Percentiles rank a stretch among this genome's conserved stretches.
Conservation (phyloP, 2,113 vertebrate species). For the Regulus satrapa region DNA sequence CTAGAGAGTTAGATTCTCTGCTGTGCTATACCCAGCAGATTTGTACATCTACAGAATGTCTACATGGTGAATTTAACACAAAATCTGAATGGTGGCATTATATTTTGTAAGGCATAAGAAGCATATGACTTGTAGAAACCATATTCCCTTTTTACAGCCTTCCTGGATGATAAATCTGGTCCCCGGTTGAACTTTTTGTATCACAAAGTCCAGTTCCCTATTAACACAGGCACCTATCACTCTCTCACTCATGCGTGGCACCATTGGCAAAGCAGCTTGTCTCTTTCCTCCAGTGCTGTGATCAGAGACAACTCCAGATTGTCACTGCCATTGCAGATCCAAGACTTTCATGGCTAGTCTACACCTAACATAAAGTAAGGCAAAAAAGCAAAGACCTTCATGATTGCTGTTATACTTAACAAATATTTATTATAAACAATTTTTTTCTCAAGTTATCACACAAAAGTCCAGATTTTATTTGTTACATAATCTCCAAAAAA, state of each 20-base stretch:
- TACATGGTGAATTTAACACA: not conserved
- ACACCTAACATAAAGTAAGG: not conserved
- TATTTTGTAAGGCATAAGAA: not conserved
- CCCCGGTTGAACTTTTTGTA: rapidly evolving
- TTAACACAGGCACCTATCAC: not conserved
- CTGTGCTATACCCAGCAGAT: not conserved
- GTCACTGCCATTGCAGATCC: not conserved
- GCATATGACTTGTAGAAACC: not conserved
- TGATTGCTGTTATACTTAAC: too few species aligned
- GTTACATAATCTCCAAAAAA: not conserved
- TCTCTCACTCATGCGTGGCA: not conserved
- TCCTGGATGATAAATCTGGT: not conserved
- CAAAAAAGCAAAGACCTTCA: not conserved
- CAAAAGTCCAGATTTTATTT: not conserved
- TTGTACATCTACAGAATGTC: not conserved
- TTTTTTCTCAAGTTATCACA: rapidly evolving
- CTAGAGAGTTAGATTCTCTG: not conserved
- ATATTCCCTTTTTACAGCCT: not conserved
- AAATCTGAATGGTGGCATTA: not conserved
- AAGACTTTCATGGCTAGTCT: not conserved
- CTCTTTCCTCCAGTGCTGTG: not conserved
- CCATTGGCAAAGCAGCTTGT: not conserved
- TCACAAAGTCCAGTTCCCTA: not conserved
- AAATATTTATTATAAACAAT: not conserved
- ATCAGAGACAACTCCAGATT: not conserved